Percentiles rank a stretch among this genome's conserved stretches.
Evolutionary conservation across 2,888 invertebrate species (phyloP).

Genomic region (Chironomus tentans): DNA sequence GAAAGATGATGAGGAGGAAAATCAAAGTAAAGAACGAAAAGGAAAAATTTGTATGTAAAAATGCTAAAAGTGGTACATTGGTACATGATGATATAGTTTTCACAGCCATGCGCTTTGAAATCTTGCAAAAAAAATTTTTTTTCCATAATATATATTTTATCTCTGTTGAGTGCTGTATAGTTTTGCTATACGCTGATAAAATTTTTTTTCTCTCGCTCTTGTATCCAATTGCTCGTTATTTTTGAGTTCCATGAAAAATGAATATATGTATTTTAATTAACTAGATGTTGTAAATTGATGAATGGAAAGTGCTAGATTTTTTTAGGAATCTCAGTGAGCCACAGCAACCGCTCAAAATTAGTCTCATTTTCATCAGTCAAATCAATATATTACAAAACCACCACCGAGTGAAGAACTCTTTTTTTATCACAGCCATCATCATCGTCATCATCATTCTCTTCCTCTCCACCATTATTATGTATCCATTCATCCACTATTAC

Average conservation of each 20-base stretch:
- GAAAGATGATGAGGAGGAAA: not conserved
- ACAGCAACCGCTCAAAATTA: too few species aligned
- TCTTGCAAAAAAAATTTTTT: not conserved
- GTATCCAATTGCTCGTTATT: too few species aligned
- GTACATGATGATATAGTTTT: slow-evolving; percentile 13
- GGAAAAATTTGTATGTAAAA: not conserved
- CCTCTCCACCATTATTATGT: not conserved
- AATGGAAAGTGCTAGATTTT: too few species aligned
- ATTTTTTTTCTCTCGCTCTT: too few species aligned
- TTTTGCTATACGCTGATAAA: too few species aligned
- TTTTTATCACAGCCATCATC: not conserved
- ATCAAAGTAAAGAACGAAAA: not conserved
- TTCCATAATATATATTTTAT: not conserved
- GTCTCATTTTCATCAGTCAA: not conserved
- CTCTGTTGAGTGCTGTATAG: not conserved
- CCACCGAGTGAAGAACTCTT: not conserved
- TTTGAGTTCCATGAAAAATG: too few species aligned
- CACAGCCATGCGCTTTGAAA: slow-evolving; percentile 17
- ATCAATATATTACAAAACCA: not conserved
- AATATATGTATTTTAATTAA: not conserved
- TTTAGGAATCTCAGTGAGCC: too few species aligned
- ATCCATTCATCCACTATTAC: not conserved
- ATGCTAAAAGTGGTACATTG: slow-evolving; percentile 5
- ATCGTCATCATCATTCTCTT: not conserved
- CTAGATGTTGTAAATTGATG: not conserved